These are phyloP conservation scores for Batillaria attramentaria DNA, from an alignment of 1,140 invertebrate genomes.

Conservation along the genomic window DNA sequence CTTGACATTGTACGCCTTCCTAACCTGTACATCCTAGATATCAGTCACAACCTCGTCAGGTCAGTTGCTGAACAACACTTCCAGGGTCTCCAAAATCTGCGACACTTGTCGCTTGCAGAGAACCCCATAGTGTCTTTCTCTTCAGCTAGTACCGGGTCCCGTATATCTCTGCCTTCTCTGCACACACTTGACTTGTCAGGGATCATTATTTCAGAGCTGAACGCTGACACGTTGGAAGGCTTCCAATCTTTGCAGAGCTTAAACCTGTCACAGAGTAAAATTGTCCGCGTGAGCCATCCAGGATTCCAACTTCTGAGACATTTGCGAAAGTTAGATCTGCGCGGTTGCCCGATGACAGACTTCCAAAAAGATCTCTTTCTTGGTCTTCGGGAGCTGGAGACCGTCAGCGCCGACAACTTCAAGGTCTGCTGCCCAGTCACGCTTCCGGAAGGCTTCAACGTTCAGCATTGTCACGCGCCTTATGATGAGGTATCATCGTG, in stretches of 20 bases:
- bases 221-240: neutral
- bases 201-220: neutral
- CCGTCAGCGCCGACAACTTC: constrained; percentile 3
- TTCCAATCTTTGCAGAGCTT: neutral
- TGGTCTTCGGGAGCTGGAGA: neutral
- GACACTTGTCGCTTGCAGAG: neutral
- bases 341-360: neutral
- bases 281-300: neutral
- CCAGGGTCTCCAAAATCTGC: neutral
- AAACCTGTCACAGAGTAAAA: neutral
- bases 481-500: constrained; percentile 19
- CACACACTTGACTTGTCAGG: neutral
- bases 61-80: neutral
- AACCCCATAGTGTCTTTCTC: neutral
- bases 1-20: neutral
- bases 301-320: neutral
- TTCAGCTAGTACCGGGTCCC: neutral
- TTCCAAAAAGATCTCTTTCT: neutral
- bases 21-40: neutral
- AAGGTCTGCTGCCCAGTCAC: constrained; percentile 25
- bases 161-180: neutral
- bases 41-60: neutral
- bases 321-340: neutral
- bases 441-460: neutral
- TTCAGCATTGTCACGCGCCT: neutral